These are phyloP conservation scores for Cryptus armator DNA, from an alignment of 2,888 invertebrate species.

Conservation along the genomic window DNA sequence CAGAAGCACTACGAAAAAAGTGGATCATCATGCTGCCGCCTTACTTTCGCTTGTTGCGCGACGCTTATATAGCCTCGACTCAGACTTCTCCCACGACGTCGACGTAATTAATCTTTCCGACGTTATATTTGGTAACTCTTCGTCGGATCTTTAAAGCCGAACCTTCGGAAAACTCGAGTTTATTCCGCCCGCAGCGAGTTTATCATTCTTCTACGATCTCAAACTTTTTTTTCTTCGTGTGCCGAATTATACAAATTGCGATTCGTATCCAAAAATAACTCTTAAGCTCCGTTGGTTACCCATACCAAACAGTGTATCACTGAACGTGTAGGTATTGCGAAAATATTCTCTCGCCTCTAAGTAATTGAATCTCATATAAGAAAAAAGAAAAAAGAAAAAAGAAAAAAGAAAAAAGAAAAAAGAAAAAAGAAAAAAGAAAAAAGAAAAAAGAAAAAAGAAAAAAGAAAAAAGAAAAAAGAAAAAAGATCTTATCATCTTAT, in stretches of 20 bases:
- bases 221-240: slow-evolving; percentile 14
- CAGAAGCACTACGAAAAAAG: not conserved
- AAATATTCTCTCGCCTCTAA: slow-evolving; percentile 24
- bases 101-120: slow-evolving; percentile 41
- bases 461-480: not conserved
- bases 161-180: slow-evolving; percentile 8
- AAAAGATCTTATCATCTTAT: not conserved
- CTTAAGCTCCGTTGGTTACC: not conserved
- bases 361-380: slow-evolving; percentile 32
- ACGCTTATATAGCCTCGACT: slow-evolving; percentile 10
- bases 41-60: slow-evolving; percentile 17
- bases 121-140: slow-evolving; percentile 19
- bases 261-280: not conserved
- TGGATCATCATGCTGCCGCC: not conserved
- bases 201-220: not conserved
- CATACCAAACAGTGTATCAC: not conserved
- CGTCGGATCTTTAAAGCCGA: slow-evolving; percentile 35
- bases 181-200: not conserved
- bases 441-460: slow-evolving; percentile 4
- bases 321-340: not conserved
- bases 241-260: not conserved
- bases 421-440: not conserved
- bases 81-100: slow-evolving; percentile 34
- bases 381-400: too few species aligned
- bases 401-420: not conserved